A percentile compares a stretch with the other conserved stretches of the same genome.
Evolutionary conservation across 2,888 invertebrate genomes (phyloP).

Genomic region (Clepsis dumicolana): DNA sequence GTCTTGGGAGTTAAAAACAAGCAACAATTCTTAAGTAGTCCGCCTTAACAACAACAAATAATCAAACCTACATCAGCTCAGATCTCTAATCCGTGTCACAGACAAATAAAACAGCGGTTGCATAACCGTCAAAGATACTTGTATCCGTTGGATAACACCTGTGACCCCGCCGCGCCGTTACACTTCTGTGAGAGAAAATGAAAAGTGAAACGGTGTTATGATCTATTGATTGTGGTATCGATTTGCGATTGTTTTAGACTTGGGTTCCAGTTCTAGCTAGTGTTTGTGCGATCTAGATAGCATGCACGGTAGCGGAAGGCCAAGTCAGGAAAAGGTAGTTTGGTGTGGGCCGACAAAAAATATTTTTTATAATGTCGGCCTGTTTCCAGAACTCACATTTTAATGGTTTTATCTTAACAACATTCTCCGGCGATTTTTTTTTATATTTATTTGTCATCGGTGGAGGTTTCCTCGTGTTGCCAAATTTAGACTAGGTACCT

Average conservation of each 20-base stretch:
- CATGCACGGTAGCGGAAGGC: neutral
- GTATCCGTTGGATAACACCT: slow-evolving; percentile 41
- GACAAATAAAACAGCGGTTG: slow-evolving; percentile 38
- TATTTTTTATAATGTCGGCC: no score
- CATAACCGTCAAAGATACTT: slow-evolving; percentile 34
- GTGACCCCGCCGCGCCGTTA: slow-evolving; percentile 38
- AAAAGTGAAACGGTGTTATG: slow-evolving; percentile 40
- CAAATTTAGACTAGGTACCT: no score
- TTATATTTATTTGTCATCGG: no score
- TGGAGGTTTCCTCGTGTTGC: no score
- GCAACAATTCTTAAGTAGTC: slow-evolving; percentile 1
- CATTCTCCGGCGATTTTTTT: no score
- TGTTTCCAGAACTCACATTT: no score
- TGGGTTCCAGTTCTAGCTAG: neutral
- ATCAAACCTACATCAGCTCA: neutral
- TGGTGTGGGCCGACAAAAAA: no score
- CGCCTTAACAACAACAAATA: slow-evolving; percentile 4
- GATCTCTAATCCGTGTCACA: slow-evolving; percentile 36
- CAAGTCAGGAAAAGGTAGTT: neutral
- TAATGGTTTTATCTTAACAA: no score
- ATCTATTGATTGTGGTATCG: slow-evolving; percentile 31
- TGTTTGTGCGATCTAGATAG: neutral
- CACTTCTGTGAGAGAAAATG: slow-evolving; percentile 38
- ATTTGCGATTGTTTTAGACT: slow-evolving; percentile 19
- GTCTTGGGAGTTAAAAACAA: neutral